phyloP scores from a whole-genome alignment of 2,888 invertebrate genomes.

The Lissocephala sabroskyi region DNA sequence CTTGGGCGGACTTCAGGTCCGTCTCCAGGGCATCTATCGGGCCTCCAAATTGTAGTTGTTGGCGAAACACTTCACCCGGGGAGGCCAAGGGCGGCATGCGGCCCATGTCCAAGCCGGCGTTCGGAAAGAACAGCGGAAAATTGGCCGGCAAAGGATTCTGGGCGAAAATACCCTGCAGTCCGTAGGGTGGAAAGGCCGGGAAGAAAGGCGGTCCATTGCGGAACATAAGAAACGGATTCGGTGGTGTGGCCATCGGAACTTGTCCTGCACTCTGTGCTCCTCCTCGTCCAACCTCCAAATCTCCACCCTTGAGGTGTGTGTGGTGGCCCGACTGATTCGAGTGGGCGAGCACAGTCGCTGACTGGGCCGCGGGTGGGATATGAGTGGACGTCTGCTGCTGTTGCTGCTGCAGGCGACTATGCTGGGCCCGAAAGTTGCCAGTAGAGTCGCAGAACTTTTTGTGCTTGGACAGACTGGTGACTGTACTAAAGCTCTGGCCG shows the following conservation, averaged over 20 bases:
- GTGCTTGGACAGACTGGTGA: conserved; percentile 94
- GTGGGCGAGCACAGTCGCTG: too few relatives aligned
- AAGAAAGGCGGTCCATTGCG: conserved; percentile 80
- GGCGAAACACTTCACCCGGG: conserved; percentile 39
- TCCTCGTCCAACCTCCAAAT: neutral
- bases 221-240: conserved; percentile 82
- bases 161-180: conserved; percentile 75
- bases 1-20: neutral
- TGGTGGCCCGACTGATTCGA: conserved; percentile 20
- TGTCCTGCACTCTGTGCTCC: conserved; percentile 25
- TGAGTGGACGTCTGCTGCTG: conserved; percentile 29
- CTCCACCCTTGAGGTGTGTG: conserved; percentile 70
- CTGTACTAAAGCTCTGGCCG: conserved; percentile 92
- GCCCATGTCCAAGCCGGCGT: conserved; percentile 74
- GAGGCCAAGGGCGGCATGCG: conserved; percentile 69
- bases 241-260: conserved; percentile 74
- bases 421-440: conserved; percentile 46
- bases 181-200: conserved; percentile 76
- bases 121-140: conserved; percentile 76
- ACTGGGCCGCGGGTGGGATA: conserved; percentile 7
- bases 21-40: conserved; percentile 21
- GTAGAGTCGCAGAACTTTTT: conserved; percentile 96
- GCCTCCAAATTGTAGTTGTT: conserved; percentile 42
- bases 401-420: conserved; percentile 14
- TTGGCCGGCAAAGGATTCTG: conserved; percentile 72